phyloP scores from a whole-genome alignment of 1,140 invertebrate genomes.

The Riptortus pedestris region DNA sequence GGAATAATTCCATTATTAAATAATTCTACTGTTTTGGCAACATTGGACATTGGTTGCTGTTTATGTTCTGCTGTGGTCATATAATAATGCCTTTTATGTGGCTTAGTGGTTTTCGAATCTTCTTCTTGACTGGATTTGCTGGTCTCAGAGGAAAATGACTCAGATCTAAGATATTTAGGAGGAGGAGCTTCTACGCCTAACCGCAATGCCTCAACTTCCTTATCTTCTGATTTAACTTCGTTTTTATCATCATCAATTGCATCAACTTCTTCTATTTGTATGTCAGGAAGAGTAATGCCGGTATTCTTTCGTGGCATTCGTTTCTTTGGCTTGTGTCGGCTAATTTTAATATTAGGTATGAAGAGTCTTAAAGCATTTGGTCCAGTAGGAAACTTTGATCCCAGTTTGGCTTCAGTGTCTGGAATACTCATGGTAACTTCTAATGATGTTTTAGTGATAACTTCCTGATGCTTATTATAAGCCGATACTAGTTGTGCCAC shows the following conservation, averaged over 20 bases:
- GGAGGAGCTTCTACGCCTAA: constrained; percentile 6
- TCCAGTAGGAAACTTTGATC: constrained; percentile 40
- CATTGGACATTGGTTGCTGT: constrained; percentile 18
- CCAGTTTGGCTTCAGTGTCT: constrained; percentile 33
- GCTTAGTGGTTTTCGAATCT: constrained; percentile 4
- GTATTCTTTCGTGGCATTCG: constrained; percentile 40
- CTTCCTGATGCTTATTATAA: constrained; percentile 45
- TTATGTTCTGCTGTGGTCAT: not conserved
- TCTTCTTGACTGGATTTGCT: not conserved
- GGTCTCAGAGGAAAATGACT: constrained; percentile 5
- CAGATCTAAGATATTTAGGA: constrained; percentile 22
- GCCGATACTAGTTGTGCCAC: constrained; percentile 44
- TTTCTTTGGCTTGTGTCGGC: constrained; percentile 34
- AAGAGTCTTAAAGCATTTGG: constrained; percentile 43
- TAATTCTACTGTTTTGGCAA: constrained; percentile 23
- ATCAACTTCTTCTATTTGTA: not conserved
- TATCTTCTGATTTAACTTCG: not conserved
- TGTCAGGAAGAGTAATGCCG: not conserved
- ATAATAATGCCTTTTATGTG: not conserved
- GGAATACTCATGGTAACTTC: constrained; percentile 42
- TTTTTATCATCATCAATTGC: not conserved
- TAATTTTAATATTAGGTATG: constrained; percentile 44
- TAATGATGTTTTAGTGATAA: constrained; percentile 41
- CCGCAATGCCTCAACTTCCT: not conserved
- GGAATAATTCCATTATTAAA: constrained; percentile 20